phyloP scores from a whole-genome alignment of 2,888 invertebrate species.

The Apamea sordens region DNA sequence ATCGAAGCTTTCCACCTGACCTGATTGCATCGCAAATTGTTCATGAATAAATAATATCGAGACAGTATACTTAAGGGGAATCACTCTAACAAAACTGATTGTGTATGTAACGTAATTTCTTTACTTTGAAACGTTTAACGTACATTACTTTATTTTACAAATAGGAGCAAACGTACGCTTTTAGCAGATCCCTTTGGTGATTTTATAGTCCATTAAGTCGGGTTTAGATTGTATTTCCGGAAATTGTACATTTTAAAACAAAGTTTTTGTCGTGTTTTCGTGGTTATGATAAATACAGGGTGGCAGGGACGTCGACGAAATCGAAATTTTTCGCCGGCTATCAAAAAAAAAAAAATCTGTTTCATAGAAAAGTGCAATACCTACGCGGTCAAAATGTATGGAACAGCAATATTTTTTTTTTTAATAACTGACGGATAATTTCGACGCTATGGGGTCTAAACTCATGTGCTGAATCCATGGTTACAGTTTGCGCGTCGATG shows the following conservation, averaged over 20 bases:
- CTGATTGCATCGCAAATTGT: conserved; percentile 89
- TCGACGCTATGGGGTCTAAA: too few species aligned
- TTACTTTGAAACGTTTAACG: conserved; percentile 61
- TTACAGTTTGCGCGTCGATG: too few species aligned
- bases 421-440: too few species aligned
- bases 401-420: too few species aligned
- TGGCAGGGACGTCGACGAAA: too few species aligned
- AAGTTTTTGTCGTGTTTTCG: neutral
- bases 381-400: too few species aligned
- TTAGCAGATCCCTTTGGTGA: conserved; percentile 45
- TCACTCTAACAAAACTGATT: conserved; percentile 63
- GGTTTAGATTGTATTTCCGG: neutral
- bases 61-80: conserved; percentile 79
- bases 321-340: too few species aligned
- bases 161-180: conserved; percentile 36
- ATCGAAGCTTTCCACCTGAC: conserved; percentile 76
- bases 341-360: too few species aligned
- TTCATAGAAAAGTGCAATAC: too few species aligned
- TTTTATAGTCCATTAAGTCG: conserved; percentile 35
- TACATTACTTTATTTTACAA: conserved; percentile 33
- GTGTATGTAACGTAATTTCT: conserved; percentile 60
- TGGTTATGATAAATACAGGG: neutral
- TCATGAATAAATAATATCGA: conserved; percentile 89
- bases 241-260: neutral
- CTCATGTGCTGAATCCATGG: too few species aligned